Evolutionary conservation across 2,113 vertebrate species (phyloP).

Genomic region (Pleuronectes platessa): DNA sequence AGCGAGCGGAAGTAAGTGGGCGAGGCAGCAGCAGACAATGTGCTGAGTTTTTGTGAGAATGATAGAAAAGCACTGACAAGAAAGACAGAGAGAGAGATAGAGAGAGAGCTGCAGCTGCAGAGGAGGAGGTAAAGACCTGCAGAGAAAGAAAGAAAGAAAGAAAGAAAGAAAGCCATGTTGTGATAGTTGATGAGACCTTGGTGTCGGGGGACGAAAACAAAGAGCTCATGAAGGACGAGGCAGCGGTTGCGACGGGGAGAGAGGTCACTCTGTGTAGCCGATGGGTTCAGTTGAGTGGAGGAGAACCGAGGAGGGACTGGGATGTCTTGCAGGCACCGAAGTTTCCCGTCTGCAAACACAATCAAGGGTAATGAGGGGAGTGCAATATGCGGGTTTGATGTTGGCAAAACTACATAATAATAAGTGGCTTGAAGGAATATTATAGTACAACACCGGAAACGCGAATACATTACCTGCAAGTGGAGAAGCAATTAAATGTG

Average conservation of each 20-base stretch:
- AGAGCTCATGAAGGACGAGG: conserved; percentile 56
- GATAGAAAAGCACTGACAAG: conserved; percentile 58
- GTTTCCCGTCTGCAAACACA: neutral
- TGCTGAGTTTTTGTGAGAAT: conserved; percentile 55
- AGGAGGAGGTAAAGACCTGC: neutral
- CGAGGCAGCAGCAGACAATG: conserved; percentile 63
- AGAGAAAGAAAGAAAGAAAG: conserved; percentile 6
- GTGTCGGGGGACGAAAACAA: conserved; percentile 47
- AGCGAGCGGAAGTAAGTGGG: conserved; percentile 77
- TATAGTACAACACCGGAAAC: neutral
- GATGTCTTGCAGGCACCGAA: neutral
- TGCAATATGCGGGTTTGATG: neutral
- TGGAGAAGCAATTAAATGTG: too few species aligned
- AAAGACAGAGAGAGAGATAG: conserved; percentile 27
- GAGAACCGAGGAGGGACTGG: conserved; percentile 3
- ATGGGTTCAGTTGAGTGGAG: conserved; percentile 38
- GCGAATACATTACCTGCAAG: too few species aligned
- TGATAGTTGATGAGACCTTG: conserved; percentile 32
- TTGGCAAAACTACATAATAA: neutral
- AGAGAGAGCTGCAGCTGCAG: conserved; percentile 19
- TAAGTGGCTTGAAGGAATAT: neutral
- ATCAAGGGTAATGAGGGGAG: neutral
- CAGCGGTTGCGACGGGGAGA: conserved; percentile 18
- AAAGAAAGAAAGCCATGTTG: conserved; percentile 12
- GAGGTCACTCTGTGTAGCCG: conserved; percentile 28